Percentiles rank a stretch among this genome's conserved stretches.
These are phyloP conservation scores for Poeciliopsis prolifica DNA, from an alignment of 2,113 vertebrate species.

Conservation along the genomic window DNA sequence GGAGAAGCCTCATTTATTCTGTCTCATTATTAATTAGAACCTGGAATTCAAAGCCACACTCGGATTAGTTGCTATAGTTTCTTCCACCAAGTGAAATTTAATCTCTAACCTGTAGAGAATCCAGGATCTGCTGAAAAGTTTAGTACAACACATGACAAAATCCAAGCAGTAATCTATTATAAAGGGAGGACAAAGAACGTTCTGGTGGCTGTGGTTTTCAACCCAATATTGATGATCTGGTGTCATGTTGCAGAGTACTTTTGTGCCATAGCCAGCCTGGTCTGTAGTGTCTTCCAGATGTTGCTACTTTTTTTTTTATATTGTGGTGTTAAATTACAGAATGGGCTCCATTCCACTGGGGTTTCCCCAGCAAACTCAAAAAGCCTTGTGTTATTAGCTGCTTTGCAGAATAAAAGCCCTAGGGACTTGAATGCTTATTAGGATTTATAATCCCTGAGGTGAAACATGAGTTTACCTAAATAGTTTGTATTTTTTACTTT, in stretches of 20 bases:
- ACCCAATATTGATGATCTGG: constrained; percentile 36
- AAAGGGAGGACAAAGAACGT: not conserved
- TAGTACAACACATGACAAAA: constrained; percentile 6
- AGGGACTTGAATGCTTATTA: constrained; percentile 37
- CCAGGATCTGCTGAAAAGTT: constrained; percentile 19
- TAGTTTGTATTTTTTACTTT: not conserved
- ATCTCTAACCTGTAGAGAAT: constrained; percentile 40
- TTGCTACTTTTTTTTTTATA: constrained; percentile 49
- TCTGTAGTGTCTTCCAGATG: constrained; percentile 30
- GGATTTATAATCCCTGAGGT: constrained; percentile 21
- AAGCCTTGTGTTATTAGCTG: constrained; percentile 49
- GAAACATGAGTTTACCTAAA: constrained; percentile 10
- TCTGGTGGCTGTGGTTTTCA: constrained; percentile 2
- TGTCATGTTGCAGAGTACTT: constrained; percentile 37
- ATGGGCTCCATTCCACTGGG: constrained; percentile 21
- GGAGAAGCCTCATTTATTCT: constrained; percentile 48
- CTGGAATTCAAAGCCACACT: constrained; percentile 59
- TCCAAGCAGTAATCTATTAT: not conserved
- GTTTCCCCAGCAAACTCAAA: constrained; percentile 46
- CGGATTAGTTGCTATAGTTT: constrained; percentile 48
- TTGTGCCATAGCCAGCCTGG: constrained; percentile 19
- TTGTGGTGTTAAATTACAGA: constrained; percentile 63
- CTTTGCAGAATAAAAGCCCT: constrained; percentile 23
- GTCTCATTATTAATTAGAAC: constrained; percentile 45
- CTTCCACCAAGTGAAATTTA: constrained; percentile 37